These are phyloP conservation scores for Leptoclinus maculatus DNA, from an alignment of 2,797 vertebrate genomes.

Conservation along the genomic window DNA sequence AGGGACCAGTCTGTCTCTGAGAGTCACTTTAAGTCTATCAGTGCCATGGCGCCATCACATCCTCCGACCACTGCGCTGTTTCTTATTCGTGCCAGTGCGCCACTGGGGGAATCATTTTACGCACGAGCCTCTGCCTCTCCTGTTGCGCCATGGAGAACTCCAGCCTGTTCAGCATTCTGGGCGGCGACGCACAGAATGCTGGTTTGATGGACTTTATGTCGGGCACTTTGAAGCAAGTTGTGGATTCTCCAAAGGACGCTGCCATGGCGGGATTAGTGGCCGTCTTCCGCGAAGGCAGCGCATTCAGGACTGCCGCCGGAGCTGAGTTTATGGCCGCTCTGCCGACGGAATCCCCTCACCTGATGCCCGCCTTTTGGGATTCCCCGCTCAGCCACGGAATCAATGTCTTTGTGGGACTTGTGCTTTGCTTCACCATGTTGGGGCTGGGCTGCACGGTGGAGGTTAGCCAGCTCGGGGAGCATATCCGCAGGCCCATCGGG, in stretches of 20 bases:
- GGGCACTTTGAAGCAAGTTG: constrained; percentile 39
- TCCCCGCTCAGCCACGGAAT: constrained; percentile 90
- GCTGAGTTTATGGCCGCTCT: constrained; percentile 60
- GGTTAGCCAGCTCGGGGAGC: constrained; percentile 88
- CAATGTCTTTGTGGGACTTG: constrained; percentile 93
- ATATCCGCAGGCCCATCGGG: constrained; percentile 91
- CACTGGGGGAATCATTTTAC: constrained; percentile 68
- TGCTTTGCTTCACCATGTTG: constrained; percentile 95
- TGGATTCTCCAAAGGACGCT: constrained; percentile 13
- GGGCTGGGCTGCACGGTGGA: constrained; percentile 98
- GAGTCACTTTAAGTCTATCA: constrained; percentile 50
- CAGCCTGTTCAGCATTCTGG: constrained; percentile 52
- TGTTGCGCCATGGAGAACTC: constrained; percentile 80
- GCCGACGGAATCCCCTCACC: constrained; percentile 63
- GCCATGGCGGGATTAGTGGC: constrained; percentile 39
- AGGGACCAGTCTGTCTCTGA: constrained; percentile 55
- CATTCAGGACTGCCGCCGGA: constrained; percentile 55
- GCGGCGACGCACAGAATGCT: constrained; percentile 15
- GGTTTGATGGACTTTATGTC: constrained; percentile 42
- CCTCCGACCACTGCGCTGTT: constrained; percentile 38
- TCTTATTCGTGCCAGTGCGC: constrained; percentile 57
- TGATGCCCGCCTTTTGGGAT: constrained; percentile 85
- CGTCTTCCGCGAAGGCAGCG: constrained; percentile 44
- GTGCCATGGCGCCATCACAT: constrained; percentile 58
- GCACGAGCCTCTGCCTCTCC: constrained; percentile 50